Percentiles rank a stretch among this genome's conserved stretches.
Evolutionary conservation across 1,140 invertebrate genomes (phyloP).

Genomic region (Mylabris phalerata): DNA sequence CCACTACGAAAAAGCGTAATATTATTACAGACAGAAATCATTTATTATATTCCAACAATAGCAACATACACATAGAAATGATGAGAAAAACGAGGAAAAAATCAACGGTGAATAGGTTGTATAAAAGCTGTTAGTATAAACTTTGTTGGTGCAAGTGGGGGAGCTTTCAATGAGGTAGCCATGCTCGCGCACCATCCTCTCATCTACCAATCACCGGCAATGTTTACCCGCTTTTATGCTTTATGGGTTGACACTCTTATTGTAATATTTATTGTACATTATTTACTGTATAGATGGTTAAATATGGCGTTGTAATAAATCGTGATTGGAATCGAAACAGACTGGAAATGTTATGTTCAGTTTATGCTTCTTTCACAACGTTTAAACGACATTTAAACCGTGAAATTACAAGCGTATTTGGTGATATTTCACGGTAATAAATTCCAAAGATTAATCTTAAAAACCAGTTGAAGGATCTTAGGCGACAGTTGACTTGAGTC

Average conservation of each 20-base stretch:
- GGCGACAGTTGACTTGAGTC: too few species aligned
- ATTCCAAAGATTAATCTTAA: too few species aligned
- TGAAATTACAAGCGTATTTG: too few species aligned
- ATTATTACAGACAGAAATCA: slow-evolving; percentile 23
- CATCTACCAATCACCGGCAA: slow-evolving; percentile 10
- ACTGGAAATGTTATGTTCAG: too few species aligned
- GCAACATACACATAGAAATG: background rate
- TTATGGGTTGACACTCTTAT: slow-evolving; percentile 11
- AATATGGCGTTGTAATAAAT: too few species aligned
- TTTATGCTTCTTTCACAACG: too few species aligned
- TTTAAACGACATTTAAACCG: too few species aligned
- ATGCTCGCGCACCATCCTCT: slow-evolving; percentile 17
- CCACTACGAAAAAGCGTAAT: slow-evolving; percentile 13
- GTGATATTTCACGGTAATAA: too few species aligned
- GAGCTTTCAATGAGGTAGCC: slow-evolving; percentile 8
- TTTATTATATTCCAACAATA: slow-evolving; percentile 24
- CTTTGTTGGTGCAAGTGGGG: slow-evolving; percentile 2
- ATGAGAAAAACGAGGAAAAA: too few species aligned
- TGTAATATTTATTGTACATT: background rate
- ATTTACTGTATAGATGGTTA: too few species aligned
- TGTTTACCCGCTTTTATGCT: slow-evolving; percentile 8
- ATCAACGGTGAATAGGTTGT: slow-evolving; percentile 22
- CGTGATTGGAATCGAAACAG: background rate
- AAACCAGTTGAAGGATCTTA: too few species aligned
- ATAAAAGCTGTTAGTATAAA: slow-evolving; percentile 21